Evolutionary conservation across 2,797 vertebrate genomes (phyloP).

Genomic region (Cossypha dichroa): DNA sequence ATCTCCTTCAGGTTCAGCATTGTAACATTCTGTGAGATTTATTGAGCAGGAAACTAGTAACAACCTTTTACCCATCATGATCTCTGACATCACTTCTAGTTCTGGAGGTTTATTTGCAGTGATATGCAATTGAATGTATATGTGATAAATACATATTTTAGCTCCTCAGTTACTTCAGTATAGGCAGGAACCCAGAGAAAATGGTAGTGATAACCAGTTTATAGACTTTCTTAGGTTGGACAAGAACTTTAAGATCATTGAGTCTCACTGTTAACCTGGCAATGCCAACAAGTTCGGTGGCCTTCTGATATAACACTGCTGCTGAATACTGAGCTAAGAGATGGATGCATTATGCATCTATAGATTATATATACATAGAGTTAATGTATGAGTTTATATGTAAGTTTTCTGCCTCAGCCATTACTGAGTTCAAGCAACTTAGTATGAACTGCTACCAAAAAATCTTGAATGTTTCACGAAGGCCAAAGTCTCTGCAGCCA

Average conservation of each 20-base stretch:
- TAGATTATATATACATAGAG: not conserved
- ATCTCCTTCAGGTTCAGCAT: not conserved
- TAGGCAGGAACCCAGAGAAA: not conserved
- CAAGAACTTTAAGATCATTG: not conserved
- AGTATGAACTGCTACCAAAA: not conserved
- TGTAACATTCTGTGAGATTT: not conserved
- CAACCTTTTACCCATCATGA: not conserved
- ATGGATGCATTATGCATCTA: not conserved
- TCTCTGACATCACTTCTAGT: not conserved
- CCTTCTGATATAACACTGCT: not conserved
- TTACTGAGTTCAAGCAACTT: not conserved
- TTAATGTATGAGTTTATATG: not conserved
- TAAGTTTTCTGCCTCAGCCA: not conserved
- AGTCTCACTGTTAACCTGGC: not conserved
- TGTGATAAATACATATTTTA: not conserved
- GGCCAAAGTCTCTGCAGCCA: not conserved
- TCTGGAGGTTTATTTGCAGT: not conserved
- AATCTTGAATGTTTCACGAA: not conserved
- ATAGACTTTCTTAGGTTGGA: not conserved
- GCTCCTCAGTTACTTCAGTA: not conserved
- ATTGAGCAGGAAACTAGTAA: not conserved
- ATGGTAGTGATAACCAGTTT: accelerated
- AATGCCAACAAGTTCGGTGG: not conserved
- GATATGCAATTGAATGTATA: no score
- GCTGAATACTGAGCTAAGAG: accelerated